Evolutionary conservation across 2,113 vertebrate species (phyloP), one percentile per base, ranked within the genome.

Genomic region (Aegithalos caudatus): DNA sequence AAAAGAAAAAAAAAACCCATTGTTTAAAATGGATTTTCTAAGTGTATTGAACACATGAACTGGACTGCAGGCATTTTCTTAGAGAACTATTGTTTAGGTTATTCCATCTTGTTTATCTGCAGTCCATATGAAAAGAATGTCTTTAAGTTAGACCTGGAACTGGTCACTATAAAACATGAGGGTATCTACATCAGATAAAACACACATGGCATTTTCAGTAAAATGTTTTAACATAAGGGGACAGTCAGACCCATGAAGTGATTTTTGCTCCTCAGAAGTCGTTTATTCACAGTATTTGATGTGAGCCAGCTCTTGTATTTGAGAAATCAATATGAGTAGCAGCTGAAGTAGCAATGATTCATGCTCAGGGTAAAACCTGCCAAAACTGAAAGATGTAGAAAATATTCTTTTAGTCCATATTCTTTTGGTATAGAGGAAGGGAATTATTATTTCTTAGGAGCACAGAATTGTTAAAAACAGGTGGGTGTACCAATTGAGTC

Each of bases 21-120:
- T 79, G 44, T 61, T 88, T 92, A 69, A 95, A 96, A 82, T 42
- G 31, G 66, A 86, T 94, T 91, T 94, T 78, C 25, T 65, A 72
- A 84, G 57, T 37, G 53, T n/a, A 85, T 24, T 84, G 93, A 97
- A 88, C 35, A 70, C 38, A 45, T 11, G 42, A 92, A 69, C 44
- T 44, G n/a, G 48, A 78, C 45, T 53, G 23, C 4, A 61, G 73
- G 61, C 44, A 76, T 45, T 76, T 94, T 24, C 70, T 82, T 40
- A 44, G 54, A 88, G 20, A 31, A 24, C 3, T 67, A 1, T 35
- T 84, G 40, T 70, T 79, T n/a, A 69, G 73, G 18, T 29, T 88
- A 85, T 72, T 57, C n/a, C n/a, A 64, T 24, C n/a, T n/a, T 50
- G 4, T 14, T 84, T 85, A 29, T 85, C 48, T 71, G 56, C 14